Evolutionary conservation across 2,797 vertebrate species (phyloP).

Genomic region (Chaunax sp.): DNA sequence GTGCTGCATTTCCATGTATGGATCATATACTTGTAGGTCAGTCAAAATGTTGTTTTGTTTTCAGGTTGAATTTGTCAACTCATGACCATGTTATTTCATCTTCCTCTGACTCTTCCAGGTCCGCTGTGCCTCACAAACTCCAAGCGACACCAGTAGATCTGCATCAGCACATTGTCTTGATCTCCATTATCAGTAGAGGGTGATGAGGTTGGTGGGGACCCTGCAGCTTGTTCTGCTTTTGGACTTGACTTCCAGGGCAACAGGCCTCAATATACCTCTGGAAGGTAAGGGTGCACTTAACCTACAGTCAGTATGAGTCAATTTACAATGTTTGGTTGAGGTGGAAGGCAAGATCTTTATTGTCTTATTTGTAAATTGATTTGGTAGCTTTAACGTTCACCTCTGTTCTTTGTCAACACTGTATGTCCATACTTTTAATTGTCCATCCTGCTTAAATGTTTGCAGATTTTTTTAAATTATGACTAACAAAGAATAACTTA

Average conservation of each 20-base stretch:
- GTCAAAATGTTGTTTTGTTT: neutral
- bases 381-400: neutral
- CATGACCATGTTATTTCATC: neutral
- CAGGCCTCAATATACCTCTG: slow-evolving; percentile 74
- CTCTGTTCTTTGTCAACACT: neutral
- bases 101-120: slow-evolving; percentile 54
- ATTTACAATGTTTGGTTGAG: slow-evolving; percentile 1
- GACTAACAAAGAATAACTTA: slow-evolving; percentile 17
- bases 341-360: neutral
- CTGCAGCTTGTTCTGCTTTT: slow-evolving; percentile 73
- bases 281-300: slow-evolving; percentile 67
- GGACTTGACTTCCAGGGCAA: slow-evolving; percentile 58
- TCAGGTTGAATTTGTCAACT: neutral
- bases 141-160: slow-evolving; percentile 60
- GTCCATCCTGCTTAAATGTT: slow-evolving; percentile 9
- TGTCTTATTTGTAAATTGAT: neutral
- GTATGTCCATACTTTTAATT: neutral
- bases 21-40: too few species aligned
- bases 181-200: slow-evolving; percentile 45
- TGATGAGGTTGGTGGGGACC: slow-evolving; percentile 74
- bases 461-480: slow-evolving; percentile 18
- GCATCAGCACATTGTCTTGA: slow-evolving; percentile 33
- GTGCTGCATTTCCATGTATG: neutral
- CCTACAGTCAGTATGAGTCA: neutral
- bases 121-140: slow-evolving; percentile 45